These are phyloP conservation scores for Chlorops oryzae DNA, from an alignment of 1,140 invertebrate genomes.

Conservation along the genomic window DNA sequence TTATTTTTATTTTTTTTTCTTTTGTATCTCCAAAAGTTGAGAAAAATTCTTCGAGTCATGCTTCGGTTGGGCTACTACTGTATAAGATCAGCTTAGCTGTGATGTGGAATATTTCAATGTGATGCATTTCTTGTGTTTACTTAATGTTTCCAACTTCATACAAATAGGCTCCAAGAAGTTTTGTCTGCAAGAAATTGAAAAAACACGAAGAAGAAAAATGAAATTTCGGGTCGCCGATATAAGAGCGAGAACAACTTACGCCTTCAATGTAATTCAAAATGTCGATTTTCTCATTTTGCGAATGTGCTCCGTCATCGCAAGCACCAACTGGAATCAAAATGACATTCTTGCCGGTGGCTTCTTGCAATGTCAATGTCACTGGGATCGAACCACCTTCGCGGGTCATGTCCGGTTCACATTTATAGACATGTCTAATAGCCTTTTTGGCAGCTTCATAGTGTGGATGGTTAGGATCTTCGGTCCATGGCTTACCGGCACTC, in stretches of 20 bases:
- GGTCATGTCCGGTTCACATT: constrained; percentile 88
- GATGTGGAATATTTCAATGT: too few species aligned
- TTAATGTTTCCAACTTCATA: constrained; percentile 59
- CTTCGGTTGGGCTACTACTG: too few species aligned
- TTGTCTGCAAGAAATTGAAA: constrained; percentile 63
- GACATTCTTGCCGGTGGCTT: constrained; percentile 88
- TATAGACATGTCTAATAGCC: constrained; percentile 85
- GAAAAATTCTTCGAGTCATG: too few species aligned
- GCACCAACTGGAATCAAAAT: constrained; percentile 85
- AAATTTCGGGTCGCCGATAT: too few species aligned
- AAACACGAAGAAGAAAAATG: constrained; percentile 13
- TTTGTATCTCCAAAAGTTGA: too few species aligned
- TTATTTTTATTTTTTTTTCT: too few species aligned
- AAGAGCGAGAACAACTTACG: constrained; percentile 55
- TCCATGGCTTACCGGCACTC: constrained; percentile 71
- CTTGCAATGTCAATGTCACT: constrained; percentile 84
- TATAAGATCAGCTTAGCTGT: too few species aligned
- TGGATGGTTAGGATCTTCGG: constrained; percentile 83
- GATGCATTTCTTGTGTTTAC: not conserved
- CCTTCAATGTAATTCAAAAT: constrained; percentile 89
- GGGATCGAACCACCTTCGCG: constrained; percentile 95
- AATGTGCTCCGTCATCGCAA: constrained; percentile 95
- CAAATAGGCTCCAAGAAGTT: constrained; percentile 78
- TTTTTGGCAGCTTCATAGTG: constrained; percentile 83
- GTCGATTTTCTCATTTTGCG: constrained; percentile 96